These are phyloP conservation scores for Clangula hyemalis DNA, from an alignment of 2,797 vertebrate genomes.

Conservation along the genomic window DNA sequence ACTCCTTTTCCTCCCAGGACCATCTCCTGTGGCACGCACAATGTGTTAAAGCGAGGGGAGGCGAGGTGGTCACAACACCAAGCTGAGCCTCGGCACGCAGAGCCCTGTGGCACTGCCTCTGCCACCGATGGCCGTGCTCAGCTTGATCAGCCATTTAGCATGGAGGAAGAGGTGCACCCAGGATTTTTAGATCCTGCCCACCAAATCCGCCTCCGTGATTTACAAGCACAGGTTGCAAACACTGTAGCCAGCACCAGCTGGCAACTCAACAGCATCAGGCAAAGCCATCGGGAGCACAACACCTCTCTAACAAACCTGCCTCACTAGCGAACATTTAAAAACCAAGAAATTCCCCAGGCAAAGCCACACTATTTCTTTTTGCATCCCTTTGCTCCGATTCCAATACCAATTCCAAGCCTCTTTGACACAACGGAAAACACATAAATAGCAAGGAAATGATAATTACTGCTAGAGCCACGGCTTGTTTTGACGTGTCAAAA, in stretches of 20 bases:
- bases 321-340: not conserved
- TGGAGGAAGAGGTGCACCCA: not conserved
- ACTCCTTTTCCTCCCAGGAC: not conserved
- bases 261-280: no score
- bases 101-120: not conserved
- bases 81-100: not conserved
- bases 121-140: not conserved
- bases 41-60: rapidly evolving
- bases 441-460: not conserved
- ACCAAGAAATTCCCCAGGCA: not conserved
- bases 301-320: not conserved
- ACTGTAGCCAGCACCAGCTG: no score
- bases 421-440: not conserved
- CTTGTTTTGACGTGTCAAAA: not conserved
- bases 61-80: not conserved
- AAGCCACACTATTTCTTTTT: not conserved
- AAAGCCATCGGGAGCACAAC: not conserved
- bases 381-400: not conserved
- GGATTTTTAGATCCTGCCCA: not conserved
- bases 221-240: not conserved
- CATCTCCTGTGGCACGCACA: not conserved
- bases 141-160: not conserved
- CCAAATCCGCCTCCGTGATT: not conserved
- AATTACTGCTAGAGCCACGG: not conserved
- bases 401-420: not conserved